These are phyloP conservation scores for Passer domesticus DNA, from an alignment of 2,113 vertebrate genomes.

Conservation along the genomic window DNA sequence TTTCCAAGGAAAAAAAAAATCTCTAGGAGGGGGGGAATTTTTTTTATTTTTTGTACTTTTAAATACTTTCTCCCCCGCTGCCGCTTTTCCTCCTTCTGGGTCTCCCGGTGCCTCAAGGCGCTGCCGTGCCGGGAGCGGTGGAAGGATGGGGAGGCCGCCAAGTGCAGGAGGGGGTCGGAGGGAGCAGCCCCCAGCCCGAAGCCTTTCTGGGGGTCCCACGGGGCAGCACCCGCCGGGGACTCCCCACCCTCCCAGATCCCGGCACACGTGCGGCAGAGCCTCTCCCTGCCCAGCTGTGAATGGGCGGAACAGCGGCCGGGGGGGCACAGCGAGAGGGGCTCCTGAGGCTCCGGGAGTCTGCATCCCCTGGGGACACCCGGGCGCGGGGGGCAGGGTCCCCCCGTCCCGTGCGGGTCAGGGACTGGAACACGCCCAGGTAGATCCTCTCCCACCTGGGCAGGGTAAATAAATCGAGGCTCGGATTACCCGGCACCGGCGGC, in stretches of 20 bases:
- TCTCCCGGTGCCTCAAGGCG: not conserved
- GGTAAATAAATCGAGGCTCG: not conserved
- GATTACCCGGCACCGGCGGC: not conserved
- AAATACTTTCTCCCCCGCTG: not conserved
- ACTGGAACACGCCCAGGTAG: not conserved
- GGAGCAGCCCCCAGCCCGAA: not conserved
- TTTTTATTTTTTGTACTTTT: not conserved
- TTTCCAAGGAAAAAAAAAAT: not conserved
- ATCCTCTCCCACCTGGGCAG: constrained; percentile 26
- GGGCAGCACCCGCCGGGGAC: not conserved
- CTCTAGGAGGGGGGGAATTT: not conserved
- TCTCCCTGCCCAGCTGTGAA: not conserved
- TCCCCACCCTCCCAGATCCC: not conserved
- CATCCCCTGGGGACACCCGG: not conserved
- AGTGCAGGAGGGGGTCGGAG: not conserved
- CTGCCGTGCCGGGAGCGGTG: not conserved
- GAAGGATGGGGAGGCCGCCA: not conserved
- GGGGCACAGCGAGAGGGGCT: not conserved
- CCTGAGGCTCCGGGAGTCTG: not conserved
- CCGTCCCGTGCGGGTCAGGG: not conserved
- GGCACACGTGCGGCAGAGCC: not conserved
- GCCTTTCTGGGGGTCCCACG: not conserved
- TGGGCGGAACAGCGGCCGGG: not conserved
- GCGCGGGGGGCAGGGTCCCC: not conserved
- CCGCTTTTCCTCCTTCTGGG: not conserved